These are phyloP conservation scores for Oithona nana DNA, from an alignment of 2,888 invertebrate species.

Conservation along the genomic window DNA sequence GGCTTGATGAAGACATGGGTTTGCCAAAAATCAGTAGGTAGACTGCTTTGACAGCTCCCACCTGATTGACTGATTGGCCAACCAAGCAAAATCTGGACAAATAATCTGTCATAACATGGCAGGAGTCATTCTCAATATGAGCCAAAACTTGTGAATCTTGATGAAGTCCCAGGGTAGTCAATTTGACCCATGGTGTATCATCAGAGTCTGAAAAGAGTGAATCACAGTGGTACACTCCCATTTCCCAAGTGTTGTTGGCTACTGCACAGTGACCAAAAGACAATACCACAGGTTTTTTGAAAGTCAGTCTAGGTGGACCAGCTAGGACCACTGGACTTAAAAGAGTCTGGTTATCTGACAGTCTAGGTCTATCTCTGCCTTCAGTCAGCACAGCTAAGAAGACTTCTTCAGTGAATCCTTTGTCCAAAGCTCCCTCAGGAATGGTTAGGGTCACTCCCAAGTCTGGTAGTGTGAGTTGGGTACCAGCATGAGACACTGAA, in stretches of 20 bases:
- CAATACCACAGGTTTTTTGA: constrained; percentile 62
- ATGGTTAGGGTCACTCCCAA: constrained; percentile 65
- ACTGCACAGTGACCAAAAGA: constrained; percentile 73
- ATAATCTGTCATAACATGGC: constrained; percentile 13
- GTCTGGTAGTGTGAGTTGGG: constrained; percentile 36
- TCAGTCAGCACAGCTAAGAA: constrained; percentile 79
- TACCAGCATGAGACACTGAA: constrained; percentile 1
- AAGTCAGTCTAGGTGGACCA: constrained; percentile 47
- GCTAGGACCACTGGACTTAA: constrained; percentile 68
- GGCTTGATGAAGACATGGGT: background rate
- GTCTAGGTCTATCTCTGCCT: constrained; percentile 30
- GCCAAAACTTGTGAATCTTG: constrained; percentile 1
- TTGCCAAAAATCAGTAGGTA: constrained; percentile 5
- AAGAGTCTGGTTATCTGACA: constrained; percentile 39
- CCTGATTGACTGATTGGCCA: background rate
- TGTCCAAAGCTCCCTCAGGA: constrained; percentile 67
- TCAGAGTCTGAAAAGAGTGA: constrained; percentile 13
- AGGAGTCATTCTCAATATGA: background rate
- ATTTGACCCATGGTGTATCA: constrained; percentile 12
- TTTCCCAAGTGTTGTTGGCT: constrained; percentile 59
- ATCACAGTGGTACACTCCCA: constrained; percentile 42
- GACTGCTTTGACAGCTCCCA: background rate
- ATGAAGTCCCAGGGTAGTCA: constrained; percentile 5
- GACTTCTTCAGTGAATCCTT: constrained; percentile 61
- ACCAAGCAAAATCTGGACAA: constrained; percentile 9